Evolutionary conservation across 2,797 vertebrate genomes (phyloP).

Genomic region (Caiman crocodilus): DNA sequence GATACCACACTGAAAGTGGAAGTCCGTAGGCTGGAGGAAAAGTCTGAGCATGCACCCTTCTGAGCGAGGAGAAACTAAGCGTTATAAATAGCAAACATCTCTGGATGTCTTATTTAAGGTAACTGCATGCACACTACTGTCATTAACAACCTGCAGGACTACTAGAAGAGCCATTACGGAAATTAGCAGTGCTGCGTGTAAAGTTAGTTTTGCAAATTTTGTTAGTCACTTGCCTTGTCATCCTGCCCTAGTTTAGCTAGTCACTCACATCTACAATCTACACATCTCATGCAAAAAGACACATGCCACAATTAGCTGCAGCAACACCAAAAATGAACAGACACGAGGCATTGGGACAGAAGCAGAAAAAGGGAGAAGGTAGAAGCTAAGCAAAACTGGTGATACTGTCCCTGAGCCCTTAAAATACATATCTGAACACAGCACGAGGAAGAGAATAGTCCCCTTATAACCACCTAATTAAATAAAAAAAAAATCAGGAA

Average conservation of each 20-base stretch:
- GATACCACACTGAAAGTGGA: background rate
- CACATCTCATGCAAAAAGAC: background rate
- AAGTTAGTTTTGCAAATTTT: background rate
- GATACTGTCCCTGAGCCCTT: background rate
- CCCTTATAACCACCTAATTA: background rate
- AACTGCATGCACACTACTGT: too few species aligned
- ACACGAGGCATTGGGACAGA: background rate
- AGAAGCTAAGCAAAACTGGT: too few species aligned
- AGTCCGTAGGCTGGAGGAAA: background rate
- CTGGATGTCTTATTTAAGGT: too few species aligned
- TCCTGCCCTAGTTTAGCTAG: too few species aligned
- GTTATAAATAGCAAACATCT: background rate
- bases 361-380: background rate
- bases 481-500: background rate
- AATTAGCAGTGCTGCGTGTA: background rate
- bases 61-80: background rate
- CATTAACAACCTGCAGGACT: background rate
- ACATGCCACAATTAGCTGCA: background rate
- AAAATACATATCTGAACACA: background rate
- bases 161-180: background rate
- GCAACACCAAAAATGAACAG: background rate
- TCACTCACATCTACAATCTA: background rate
- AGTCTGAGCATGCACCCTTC: background rate
- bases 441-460: background rate
- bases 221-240: background rate